These are phyloP conservation scores for Melitaea athalia DNA, from an alignment of 2,888 invertebrate genomes.

Conservation along the genomic window DNA sequence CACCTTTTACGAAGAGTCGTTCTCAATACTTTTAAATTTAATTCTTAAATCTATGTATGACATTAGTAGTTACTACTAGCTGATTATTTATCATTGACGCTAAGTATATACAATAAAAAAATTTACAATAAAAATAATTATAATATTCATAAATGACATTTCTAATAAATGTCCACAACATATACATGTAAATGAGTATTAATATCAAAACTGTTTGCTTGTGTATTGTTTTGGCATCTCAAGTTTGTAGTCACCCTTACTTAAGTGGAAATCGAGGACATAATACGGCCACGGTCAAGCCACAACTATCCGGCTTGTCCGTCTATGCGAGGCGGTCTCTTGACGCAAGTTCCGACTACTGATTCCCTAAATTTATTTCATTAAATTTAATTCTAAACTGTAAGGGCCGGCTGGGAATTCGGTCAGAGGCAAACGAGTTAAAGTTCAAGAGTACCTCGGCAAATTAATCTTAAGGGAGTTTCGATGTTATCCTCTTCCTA, in stretches of 20 bases:
- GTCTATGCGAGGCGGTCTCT: slow-evolving; percentile 45
- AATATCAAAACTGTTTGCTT: neutral
- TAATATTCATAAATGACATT: too few species aligned
- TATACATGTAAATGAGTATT: neutral
- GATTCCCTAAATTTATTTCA: slow-evolving; percentile 77
- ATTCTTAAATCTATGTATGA: too few species aligned
- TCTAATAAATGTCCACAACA: neutral
- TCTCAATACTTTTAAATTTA: too few species aligned
- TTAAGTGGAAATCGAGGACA: slow-evolving; percentile 11
- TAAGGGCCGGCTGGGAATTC: slow-evolving; percentile 72
- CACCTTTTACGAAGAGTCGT: too few species aligned
- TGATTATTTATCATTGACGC: too few species aligned
- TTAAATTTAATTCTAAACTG: slow-evolving; percentile 79
- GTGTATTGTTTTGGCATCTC: neutral
- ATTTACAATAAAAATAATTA: too few species aligned
- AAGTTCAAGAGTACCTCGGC: slow-evolving; percentile 75
- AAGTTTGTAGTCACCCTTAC: slow-evolving; percentile 4
- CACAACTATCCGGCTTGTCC: slow-evolving; percentile 49
- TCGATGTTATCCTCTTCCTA: slow-evolving; percentile 72
- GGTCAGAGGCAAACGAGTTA: slow-evolving; percentile 79
- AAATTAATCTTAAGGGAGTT: slow-evolving; percentile 82
- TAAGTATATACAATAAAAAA: too few species aligned
- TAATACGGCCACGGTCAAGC: slow-evolving; percentile 42
- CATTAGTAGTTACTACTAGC: too few species aligned
- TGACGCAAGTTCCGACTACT: slow-evolving; percentile 62